Conservation (phyloP, 2,113 vertebrate species). For the Prinia subflava region DNA sequence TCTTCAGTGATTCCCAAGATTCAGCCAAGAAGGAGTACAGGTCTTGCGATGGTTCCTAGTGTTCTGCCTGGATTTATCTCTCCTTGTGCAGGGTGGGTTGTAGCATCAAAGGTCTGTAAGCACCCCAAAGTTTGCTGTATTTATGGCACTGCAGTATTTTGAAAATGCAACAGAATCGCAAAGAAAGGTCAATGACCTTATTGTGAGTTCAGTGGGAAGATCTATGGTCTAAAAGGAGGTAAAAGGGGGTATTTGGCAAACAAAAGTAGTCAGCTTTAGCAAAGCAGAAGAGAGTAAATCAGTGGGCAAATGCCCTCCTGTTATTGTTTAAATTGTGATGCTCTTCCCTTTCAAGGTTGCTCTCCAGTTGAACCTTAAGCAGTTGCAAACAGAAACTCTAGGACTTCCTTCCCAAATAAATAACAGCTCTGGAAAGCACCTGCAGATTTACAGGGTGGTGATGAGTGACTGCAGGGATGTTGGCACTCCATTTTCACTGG, state of each 20-base stretch:
- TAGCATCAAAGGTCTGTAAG: background rate
- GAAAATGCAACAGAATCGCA: background rate
- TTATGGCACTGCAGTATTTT: background rate
- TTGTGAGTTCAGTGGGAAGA: background rate
- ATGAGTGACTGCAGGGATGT: background rate
- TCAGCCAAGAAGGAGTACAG: background rate
- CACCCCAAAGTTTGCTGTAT: background rate
- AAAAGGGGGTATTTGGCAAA: background rate
- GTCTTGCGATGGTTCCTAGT: background rate
- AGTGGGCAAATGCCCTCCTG: background rate
- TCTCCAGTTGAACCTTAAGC: background rate
- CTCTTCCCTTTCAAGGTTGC: background rate
- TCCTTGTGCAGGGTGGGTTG: background rate
- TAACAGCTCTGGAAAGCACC: background rate
- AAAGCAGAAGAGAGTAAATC: background rate
- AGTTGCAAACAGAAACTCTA: background rate
- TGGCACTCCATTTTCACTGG: background rate
- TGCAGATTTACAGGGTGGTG: background rate
- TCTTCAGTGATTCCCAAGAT: background rate
- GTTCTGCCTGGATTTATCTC: background rate
- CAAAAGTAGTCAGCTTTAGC: background rate
- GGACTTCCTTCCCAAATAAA: background rate
- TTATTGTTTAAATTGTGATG: background rate
- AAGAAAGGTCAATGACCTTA: background rate
- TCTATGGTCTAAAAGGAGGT: background rate